A percentile compares a stretch with the other conserved stretches of the same genome.
phyloP scores from a whole-genome alignment of 1,140 invertebrate species.

The Yoshiicerus persimilis region DNA sequence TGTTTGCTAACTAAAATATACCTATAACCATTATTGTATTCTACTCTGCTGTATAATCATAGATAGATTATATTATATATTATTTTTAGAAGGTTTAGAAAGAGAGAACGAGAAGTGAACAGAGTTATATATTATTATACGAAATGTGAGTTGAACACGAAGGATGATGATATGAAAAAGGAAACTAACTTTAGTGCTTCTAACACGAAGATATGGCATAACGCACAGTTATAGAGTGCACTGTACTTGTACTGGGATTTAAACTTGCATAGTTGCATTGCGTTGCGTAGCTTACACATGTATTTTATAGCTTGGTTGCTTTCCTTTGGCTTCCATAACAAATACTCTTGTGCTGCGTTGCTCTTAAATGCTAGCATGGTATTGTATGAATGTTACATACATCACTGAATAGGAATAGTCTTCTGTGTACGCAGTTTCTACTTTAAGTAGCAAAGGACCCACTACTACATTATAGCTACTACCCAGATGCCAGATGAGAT shows the following conservation, averaged over 20 bases:
- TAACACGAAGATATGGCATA: background rate
- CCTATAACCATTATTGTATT: background rate
- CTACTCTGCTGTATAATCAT: too few relatives aligned
- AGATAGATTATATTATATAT: background rate
- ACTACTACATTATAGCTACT: background rate
- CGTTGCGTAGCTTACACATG: background rate
- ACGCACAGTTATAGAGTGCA: background rate
- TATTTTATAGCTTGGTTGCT: background rate
- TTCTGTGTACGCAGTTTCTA: background rate
- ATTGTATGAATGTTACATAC: background rate
- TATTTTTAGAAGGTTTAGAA: too few relatives aligned
- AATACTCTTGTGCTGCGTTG: background rate
- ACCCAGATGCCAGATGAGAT: slow-evolving; percentile 6
- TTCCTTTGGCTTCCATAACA: background rate
- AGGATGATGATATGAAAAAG: background rate
- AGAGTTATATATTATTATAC: background rate
- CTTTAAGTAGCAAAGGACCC: too few relatives aligned
- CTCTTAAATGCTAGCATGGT: background rate
- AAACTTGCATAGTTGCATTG: background rate
- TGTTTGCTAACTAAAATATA: background rate
- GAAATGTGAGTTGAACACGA: background rate
- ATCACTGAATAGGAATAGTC: background rate
- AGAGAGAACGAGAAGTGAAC: too few relatives aligned
- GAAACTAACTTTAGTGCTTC: background rate
- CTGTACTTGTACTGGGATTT: background rate